Evolutionary conservation across 2,888 invertebrate species (phyloP), one percentile per base, ranked within the genome.

Genomic region (Cremastinae sp.): DNA sequence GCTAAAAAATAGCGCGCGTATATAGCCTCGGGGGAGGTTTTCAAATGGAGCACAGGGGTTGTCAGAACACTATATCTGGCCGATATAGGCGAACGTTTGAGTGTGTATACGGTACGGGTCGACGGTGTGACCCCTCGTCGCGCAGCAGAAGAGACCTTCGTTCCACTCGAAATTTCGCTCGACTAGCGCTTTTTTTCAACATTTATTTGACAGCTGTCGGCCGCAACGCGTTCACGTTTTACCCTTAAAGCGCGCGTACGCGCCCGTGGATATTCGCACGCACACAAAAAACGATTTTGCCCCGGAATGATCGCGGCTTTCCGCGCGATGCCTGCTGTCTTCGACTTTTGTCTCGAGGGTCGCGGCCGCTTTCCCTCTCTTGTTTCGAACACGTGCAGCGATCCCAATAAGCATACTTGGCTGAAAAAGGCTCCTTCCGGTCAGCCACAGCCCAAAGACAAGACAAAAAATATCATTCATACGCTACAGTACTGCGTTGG

Each of bases 131-230:
- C 85, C 85, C 87, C 84, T 83, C 81, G 79, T 65, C 81, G 79
- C 62, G 72, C 81, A 56, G 72, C 81, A 56, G 70, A 77, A 62
- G 71, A 78, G 70, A 61, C 54, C 70, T 79, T 80, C 79, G 75
- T 83, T 79, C 86, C 87, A 89, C 88, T 89, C 86, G 84, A 88
- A 89, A 89, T 88, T 88, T 88, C 85, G 88, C 89, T 88, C 84
- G 85, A 84, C 85, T 87, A 86, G 88, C 88, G 84, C 83, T 86
- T 87, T 89, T 83, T 85, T 84, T 83, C 80, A 88, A 88, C 89
- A 86, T 89, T 89, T 88, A 88, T 89, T 89, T 88, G 89, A 88
- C 89, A 89, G 89, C 89, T 89, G 89, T 89, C 89, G 88, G 80
- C 85, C 86, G 85, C 89, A 88, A 82, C 77, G 83, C 82, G 81